Evolutionary conservation across 2,797 vertebrate genomes (phyloP), one percentile per base, ranked within the genome.

Genomic region (Triplophysa bombifrons): DNA sequence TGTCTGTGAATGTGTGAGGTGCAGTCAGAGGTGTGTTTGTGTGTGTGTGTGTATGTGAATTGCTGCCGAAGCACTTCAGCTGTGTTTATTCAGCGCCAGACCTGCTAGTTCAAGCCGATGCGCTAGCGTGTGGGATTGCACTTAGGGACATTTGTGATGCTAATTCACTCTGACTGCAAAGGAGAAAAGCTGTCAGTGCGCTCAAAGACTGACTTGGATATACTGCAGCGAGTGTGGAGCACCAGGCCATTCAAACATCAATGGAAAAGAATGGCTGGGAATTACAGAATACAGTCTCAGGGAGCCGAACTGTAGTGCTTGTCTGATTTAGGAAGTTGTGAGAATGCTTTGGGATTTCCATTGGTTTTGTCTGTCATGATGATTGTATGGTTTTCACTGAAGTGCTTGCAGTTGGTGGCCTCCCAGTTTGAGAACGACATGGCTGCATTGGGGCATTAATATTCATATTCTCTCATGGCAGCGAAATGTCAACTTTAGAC

Each of bases 31-130:
- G 61, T 74, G 30, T 72, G 44, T 41, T 75, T 78, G 53, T 88
- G 86, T 86, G 82, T 86, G 82, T 22, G 22, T 79, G 20, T 63
- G 76, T 73, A 41, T 74, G 74, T 85, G 72, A 41, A 76, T 70
- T 53, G 70, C 86, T 85, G 67, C 64, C 76, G 75, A 78, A 68
- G 81, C 88, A 68, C 73, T 85, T 88, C 82, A 87, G 87, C 84
- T 80, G 76, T 90, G 89, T 90, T 90, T 88, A 84, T 85, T 84
- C 80, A 84, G 89, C 78, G 74, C 46, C 55, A 65, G 82, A 88
- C 84, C 84, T 89, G 86, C 85, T 73, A 77, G 85, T 84, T 20
- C 73, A 89, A 84, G 87, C 90, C 89, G 88, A 90, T 89, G 82
- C 71, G 76, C 80, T 83, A 88, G 88, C 74, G 87, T 65, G 41